phyloP scores from a whole-genome alignment of 1,140 invertebrate species.

The Lordiphosa clarofinis region DNA sequence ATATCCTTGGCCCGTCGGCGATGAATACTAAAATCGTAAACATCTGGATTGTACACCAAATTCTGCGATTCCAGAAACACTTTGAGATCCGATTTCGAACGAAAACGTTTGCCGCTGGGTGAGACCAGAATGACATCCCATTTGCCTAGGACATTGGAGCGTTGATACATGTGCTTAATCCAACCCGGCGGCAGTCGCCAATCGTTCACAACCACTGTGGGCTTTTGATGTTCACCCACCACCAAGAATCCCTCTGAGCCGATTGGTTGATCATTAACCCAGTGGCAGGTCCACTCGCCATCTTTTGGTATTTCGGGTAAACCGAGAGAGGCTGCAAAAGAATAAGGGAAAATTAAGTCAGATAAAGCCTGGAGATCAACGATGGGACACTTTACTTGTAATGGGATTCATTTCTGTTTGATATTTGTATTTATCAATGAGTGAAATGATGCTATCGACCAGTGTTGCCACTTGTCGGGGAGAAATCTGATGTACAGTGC shows the following conservation, averaged over 20 bases:
- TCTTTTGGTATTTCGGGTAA: conserved; percentile 73
- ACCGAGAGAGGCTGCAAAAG: conserved; percentile 48
- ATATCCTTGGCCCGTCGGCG: conserved; percentile 81
- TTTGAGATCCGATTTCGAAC: conserved; percentile 83
- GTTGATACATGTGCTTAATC: conserved; percentile 87
- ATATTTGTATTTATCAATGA: too few species aligned
- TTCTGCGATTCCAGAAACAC: conserved; percentile 81
- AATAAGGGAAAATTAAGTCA: neutral
- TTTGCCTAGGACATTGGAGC: conserved; percentile 86
- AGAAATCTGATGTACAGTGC: too few species aligned
- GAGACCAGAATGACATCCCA: conserved; percentile 90
- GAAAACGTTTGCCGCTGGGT: conserved; percentile 83
- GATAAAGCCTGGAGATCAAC: neutral
- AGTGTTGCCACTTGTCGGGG: too few species aligned
- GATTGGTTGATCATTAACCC: conserved; percentile 84
- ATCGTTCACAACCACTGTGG: conserved; percentile 86
- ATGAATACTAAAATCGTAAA: conserved; percentile 84
- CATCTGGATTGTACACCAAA: conserved; percentile 80
- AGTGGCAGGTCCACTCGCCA: conserved; percentile 83
- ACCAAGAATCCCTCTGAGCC: conserved; percentile 81
- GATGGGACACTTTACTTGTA: neutral
- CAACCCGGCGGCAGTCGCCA: conserved; percentile 86
- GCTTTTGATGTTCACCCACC: conserved; percentile 80
- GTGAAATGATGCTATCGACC: too few species aligned
- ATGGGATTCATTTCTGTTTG: too few species aligned